These are phyloP conservation scores for Platycnemis pennipes DNA, from an alignment of 2,888 invertebrate species.

Conservation along the genomic window DNA sequence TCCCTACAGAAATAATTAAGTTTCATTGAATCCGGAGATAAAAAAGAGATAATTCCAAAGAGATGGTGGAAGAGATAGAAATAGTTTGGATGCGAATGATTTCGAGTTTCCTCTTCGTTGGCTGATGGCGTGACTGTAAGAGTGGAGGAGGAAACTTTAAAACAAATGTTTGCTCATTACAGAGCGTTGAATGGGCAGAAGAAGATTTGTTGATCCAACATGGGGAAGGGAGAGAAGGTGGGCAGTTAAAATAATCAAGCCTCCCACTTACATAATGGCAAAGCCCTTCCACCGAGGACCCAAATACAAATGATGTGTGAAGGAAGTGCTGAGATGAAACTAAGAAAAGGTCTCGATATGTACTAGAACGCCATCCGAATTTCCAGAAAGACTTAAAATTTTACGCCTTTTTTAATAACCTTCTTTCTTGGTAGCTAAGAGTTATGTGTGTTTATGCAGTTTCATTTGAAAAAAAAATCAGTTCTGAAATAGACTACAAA, in stretches of 20 bases:
- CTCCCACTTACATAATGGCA: neutral
- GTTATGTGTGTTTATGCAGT: too few relatives aligned
- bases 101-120: neutral
- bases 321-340: neutral
- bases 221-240: neutral
- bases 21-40: neutral
- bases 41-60: neutral
- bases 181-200: neutral
- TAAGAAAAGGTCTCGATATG: too few relatives aligned
- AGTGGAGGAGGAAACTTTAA: neutral
- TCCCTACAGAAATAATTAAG: neutral
- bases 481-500: too few relatives aligned
- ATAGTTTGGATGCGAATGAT: neutral
- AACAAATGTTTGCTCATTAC: constrained; percentile 5
- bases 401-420: too few relatives aligned
- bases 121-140: neutral
- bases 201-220: neutral
- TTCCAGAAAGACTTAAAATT: too few relatives aligned
- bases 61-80: neutral
- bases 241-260: neutral
- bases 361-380: too few relatives aligned
- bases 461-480: too few relatives aligned
- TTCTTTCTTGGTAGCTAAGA: too few relatives aligned
- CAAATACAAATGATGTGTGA: neutral
- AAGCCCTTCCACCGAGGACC: neutral